Base-by-base conservation (phyloP, 1,140 invertebrate genomes). In the Wasmannia auropunctata region DNA sequence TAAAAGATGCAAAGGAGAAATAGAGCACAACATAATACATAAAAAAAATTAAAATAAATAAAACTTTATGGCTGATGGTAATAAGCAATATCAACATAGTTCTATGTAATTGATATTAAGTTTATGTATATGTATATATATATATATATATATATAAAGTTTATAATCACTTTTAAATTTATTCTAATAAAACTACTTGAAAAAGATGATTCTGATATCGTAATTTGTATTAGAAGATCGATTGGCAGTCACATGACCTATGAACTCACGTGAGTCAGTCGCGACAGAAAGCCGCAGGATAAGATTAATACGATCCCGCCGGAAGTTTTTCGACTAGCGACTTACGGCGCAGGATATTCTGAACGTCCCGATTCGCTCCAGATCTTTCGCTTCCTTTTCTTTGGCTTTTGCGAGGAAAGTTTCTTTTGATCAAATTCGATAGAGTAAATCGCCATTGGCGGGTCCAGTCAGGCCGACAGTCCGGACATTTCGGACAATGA, bases 291-390 rank as follows among this genome's bases (percentile, higher is more conserved):
- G 69, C 69, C 40, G n/a, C 60, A 65, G 80, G 75, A 86, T 89
- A 89, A 89, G 88, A 88, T 89, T 88, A 89, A 89, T 89, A 89
- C 87, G 74, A 72, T 56, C 75, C 34, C 22, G 34, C 10, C 56
- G 75, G n/a, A 87, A 86, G 86, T 89, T 89, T 87, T 89, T 87
- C 83, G 46, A 75, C 51, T 25, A 25, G 25, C 54, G 51, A 58
- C 77, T 83, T 34, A 65, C 56, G 72, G 49, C 51, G 34, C 28
- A 46, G 54, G 54, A 76, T 88, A 88, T 81, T 58, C 83, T 51
- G 43, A 62, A 77, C 76, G 75, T 69, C 49, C 49, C 60, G 67
- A 51, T 67, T 67, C 74, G 37, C 31, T 37, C 54, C 28, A 40
- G 58, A 54, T 65, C 81, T 56, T 62, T 76, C 75, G n/a, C 4